Evolutionary conservation across 2,113 vertebrate genomes (phyloP).

Genomic region (Otus sunia): DNA sequence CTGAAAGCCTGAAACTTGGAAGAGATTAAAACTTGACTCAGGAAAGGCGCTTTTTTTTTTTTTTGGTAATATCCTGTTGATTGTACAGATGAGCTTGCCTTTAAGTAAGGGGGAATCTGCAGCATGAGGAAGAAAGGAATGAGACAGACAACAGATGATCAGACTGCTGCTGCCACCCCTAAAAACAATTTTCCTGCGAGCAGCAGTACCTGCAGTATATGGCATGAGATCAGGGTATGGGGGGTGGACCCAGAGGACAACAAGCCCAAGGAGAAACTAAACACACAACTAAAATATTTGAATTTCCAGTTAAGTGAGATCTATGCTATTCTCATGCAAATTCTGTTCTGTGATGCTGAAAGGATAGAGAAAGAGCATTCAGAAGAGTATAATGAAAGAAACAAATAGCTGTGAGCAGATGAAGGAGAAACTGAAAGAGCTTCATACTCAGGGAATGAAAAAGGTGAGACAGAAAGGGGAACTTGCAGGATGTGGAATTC

Average conservation of each 20-base stretch:
- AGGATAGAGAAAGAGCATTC: constrained; percentile 43
- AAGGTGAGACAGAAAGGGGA: constrained; percentile 55
- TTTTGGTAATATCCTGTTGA: not conserved
- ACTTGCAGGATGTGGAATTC: constrained; percentile 48
- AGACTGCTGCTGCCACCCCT: not conserved
- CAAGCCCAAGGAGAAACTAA: not conserved
- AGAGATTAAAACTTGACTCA: not conserved
- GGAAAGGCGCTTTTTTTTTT: not conserved
- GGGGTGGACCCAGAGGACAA: not conserved
- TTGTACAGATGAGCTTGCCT: not conserved
- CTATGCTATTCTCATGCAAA: constrained; percentile 52
- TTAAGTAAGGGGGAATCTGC: not conserved
- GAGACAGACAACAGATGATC: not conserved
- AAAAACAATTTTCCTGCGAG: not conserved
- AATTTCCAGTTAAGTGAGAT: constrained; percentile 45
- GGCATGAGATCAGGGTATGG: not conserved
- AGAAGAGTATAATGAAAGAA: constrained; percentile 50
- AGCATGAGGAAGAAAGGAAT: not conserved
- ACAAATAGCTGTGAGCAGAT: constrained; percentile 56
- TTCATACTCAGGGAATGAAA: constrained; percentile 35
- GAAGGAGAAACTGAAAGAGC: constrained; percentile 42
- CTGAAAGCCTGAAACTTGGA: not conserved
- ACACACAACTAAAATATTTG: not conserved
- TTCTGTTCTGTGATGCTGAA: constrained; percentile 43
- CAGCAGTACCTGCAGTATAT: not conserved